Evolutionary conservation across 2,113 vertebrate species (phyloP).

Genomic region (pig (Sus scrofa)): DNA sequence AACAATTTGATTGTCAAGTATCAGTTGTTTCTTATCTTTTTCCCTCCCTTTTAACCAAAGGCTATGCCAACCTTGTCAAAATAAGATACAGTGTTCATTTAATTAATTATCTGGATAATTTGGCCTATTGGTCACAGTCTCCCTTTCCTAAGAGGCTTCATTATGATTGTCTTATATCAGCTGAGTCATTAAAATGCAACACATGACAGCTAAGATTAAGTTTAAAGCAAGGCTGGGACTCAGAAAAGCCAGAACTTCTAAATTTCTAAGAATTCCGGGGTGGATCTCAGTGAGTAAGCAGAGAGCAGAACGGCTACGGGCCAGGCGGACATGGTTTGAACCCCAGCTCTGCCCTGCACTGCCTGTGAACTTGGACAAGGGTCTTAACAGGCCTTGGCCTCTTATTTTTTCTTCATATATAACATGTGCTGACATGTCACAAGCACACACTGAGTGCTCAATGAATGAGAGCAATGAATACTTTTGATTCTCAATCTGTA

Average conservation of each 20-base stretch:
- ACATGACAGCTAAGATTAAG: neutral
- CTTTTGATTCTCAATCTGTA: neutral
- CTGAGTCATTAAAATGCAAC: conserved; percentile 18
- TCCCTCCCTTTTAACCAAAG: neutral
- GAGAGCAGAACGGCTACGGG: neutral
- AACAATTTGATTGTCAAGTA: neutral
- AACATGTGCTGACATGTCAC: neutral
- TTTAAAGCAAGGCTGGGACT: neutral
- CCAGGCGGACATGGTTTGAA: neutral
- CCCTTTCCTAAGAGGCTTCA: neutral
- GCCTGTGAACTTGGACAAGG: neutral
- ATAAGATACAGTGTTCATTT: neutral
- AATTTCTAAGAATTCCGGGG: neutral
- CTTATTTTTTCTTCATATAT: neutral
- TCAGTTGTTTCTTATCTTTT: neutral
- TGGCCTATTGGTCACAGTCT: neutral
- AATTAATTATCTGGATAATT: neutral
- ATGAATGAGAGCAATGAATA: neutral
- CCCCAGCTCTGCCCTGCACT: neutral
- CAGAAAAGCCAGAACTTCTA: neutral
- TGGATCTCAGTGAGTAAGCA: neutral
- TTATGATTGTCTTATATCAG: neutral
- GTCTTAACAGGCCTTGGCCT: neutral
- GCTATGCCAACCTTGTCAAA: neutral
- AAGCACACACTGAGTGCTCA: neutral